Percentiles rank a stretch among this genome's conserved stretches.
These are phyloP conservation scores for Rhombomys opimus DNA, from an alignment of 2,113 vertebrate genomes.

Conservation along the genomic window DNA sequence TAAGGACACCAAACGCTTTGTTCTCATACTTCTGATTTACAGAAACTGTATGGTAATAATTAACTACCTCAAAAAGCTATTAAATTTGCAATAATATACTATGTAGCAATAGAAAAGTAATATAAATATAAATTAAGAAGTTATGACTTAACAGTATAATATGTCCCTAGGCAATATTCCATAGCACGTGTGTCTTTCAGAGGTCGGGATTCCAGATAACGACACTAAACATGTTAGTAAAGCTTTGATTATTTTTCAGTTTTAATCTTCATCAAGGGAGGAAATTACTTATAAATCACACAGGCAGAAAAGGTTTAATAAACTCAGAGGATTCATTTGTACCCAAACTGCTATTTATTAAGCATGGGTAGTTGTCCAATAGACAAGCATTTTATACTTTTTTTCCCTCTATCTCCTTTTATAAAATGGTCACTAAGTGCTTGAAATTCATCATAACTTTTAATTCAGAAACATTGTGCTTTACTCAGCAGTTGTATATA, in stretches of 20 bases:
- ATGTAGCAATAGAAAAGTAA: slow-evolving; percentile 27
- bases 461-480: background rate
- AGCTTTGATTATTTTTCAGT: slow-evolving; percentile 28
- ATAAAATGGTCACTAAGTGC: background rate
- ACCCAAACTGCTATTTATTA: slow-evolving; percentile 30
- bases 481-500: slow-evolving; percentile 29
- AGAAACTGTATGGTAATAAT: slow-evolving; percentile 23
- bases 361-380: background rate
- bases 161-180: slow-evolving; percentile 1
- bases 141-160: background rate
- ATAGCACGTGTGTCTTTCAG: slow-evolving; percentile 30
- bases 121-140: slow-evolving; percentile 42
- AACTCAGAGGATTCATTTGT: slow-evolving; percentile 19
- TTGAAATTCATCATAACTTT: slow-evolving; percentile 44
- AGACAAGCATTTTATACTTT: background rate
- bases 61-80: background rate
- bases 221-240: slow-evolving; percentile 20
- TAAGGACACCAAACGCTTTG: background rate
- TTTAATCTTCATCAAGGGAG: slow-evolving; percentile 1
- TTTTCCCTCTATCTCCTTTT: background rate
- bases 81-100: background rate
- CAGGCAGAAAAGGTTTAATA: background rate
- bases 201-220: slow-evolving; percentile 7
- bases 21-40: background rate
- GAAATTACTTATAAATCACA: background rate